Evolutionary conservation across 1,140 invertebrate species (phyloP).

Genomic region (Eupeodes corollae): DNA sequence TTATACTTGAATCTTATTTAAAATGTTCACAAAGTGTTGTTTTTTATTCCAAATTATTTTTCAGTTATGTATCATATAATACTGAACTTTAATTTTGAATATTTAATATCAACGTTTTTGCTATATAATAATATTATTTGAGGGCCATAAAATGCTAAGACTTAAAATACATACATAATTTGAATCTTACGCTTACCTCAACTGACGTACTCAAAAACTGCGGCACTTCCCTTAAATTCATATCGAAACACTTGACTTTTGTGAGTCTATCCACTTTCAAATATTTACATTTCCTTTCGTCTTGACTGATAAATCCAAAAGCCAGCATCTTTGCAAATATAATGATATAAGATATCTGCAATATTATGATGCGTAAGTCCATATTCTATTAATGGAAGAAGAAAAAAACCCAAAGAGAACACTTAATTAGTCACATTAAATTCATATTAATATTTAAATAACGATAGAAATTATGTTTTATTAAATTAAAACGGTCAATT

Average conservation of each 20-base stretch:
- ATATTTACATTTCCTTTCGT: conserved; percentile 38
- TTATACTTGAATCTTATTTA: too few relatives aligned
- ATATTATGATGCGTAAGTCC: conserved; percentile 16
- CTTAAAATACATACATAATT: too few relatives aligned
- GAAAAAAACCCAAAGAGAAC: conserved; percentile 1
- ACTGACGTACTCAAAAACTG: conserved; percentile 41
- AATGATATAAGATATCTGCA: conserved; percentile 13
- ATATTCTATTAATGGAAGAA: conserved; percentile 15
- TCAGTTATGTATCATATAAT: too few relatives aligned
- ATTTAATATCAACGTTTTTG: too few relatives aligned
- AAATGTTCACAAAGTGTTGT: too few relatives aligned
- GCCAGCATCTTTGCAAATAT: conserved; percentile 21
- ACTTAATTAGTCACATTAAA: neutral
- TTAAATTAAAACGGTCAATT: too few relatives aligned
- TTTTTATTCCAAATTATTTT: too few relatives aligned
- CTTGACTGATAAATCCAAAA: conserved; percentile 15
- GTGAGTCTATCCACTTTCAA: conserved; percentile 42
- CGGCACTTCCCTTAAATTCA: conserved; percentile 43
- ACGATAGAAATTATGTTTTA: too few relatives aligned
- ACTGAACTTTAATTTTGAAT: too few relatives aligned
- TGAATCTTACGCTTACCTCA: conserved; percentile 38
- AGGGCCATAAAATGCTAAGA: too few relatives aligned
- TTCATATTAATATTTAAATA: too few relatives aligned
- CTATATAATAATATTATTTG: too few relatives aligned
- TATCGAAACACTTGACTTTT: conserved; percentile 41